phyloP scores from a whole-genome alignment of 2,113 vertebrate species.

The Oxyruncus cristatus region DNA sequence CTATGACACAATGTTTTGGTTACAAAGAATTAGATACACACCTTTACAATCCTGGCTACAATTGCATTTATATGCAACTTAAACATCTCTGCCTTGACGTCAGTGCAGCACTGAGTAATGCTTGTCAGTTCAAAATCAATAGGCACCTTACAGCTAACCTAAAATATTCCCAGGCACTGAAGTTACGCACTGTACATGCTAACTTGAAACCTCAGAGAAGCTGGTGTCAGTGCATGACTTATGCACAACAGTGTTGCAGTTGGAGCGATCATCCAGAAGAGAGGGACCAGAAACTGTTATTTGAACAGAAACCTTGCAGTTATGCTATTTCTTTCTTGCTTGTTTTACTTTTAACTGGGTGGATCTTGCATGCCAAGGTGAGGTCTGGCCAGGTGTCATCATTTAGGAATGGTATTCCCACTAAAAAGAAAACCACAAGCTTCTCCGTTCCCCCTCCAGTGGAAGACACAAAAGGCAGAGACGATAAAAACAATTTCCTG shows the following conservation, averaged over 20 bases:
- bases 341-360: neutral
- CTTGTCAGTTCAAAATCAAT: neutral
- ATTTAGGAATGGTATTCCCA: neutral
- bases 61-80: neutral
- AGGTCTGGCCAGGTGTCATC: neutral
- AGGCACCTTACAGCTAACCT: neutral
- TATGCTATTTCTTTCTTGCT: neutral
- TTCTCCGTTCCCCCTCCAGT: neutral
- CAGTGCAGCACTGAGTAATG: neutral
- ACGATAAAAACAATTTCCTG: neutral
- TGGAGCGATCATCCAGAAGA: neutral
- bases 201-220: neutral
- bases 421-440: neutral
- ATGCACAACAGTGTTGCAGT: neutral
- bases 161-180: neutral
- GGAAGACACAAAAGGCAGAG: neutral
- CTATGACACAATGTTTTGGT: neutral
- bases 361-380: neutral
- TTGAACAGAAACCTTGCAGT: neutral
- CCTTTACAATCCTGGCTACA: neutral
- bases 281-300: neutral
- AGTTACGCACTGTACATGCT: neutral
- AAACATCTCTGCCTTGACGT: neutral
- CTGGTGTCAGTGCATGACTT: neutral
- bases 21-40: neutral